Percentiles rank a stretch among this genome's conserved stretches.
Conservation (phyloP, 2,797 vertebrate genomes). For the Phrynocephalus vlangalii region DNA sequence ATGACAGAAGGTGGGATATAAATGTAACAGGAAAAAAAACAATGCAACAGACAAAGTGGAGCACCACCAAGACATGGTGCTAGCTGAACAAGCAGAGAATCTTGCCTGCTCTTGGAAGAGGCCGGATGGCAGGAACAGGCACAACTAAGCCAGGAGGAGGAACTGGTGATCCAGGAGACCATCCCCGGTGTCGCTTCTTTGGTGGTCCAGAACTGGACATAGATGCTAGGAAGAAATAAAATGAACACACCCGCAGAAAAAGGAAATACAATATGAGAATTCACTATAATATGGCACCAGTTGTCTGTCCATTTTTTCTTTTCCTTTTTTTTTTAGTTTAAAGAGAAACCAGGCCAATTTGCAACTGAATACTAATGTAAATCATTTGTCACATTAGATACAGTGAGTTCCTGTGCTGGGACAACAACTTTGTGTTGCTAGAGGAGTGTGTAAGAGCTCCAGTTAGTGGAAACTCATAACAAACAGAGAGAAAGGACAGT, state of each 20-base stretch:
- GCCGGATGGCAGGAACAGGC: constrained; percentile 87
- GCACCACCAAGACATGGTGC: neutral
- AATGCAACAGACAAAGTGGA: neutral
- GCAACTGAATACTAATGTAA: neutral
- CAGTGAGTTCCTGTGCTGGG: too few relatives aligned
- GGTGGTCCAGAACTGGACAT: constrained; percentile 92
- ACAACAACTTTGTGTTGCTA: neutral
- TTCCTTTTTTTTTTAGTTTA: neutral
- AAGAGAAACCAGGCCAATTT: neutral
- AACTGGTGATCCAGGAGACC: constrained; percentile 88
- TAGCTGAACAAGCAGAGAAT: constrained; percentile 16
- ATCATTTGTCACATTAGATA: neutral
- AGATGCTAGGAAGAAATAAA: constrained; percentile 72
- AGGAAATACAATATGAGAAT: neutral
- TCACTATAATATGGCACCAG: neutral
- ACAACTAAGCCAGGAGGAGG: constrained; percentile 83
- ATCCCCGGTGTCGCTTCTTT: constrained; percentile 96
- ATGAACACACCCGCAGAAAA: constrained; percentile 39
- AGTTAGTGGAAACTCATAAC: neutral
- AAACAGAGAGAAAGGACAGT: neutral
- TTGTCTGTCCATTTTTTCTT: too few relatives aligned
- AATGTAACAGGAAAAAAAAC: neutral
- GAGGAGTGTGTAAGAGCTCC: neutral
- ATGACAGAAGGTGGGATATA: neutral
- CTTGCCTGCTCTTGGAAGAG: constrained; percentile 87